phyloP scores from a whole-genome alignment of 2,113 vertebrate species.

The Pelodiscus sinensis region DNA sequence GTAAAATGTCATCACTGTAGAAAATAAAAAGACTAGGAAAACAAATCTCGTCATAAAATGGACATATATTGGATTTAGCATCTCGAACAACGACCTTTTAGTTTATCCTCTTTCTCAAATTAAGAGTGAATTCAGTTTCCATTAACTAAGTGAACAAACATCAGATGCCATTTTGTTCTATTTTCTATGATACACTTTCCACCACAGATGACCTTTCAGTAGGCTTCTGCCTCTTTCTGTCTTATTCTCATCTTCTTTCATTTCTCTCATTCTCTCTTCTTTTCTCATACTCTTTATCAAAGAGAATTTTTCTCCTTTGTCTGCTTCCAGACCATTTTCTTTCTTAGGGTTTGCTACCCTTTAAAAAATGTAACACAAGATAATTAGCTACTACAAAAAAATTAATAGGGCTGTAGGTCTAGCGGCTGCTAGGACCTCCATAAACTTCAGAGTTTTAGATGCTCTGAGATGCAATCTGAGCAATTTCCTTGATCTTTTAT shows the following conservation, averaged over 20 bases:
- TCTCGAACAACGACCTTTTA: background rate
- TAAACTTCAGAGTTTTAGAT: slow-evolving; percentile 76
- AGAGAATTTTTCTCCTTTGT: slow-evolving; percentile 29
- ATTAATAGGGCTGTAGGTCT: slow-evolving; percentile 68
- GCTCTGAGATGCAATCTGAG: slow-evolving; percentile 77
- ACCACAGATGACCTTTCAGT: background rate
- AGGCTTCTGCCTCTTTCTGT: background rate
- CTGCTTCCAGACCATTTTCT: slow-evolving; percentile 57
- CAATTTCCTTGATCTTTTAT: slow-evolving; percentile 84
- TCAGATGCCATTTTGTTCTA: background rate
- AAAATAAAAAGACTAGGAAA: background rate
- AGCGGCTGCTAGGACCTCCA: slow-evolving; percentile 65
- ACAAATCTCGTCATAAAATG: background rate
- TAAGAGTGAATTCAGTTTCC: slow-evolving; percentile 30
- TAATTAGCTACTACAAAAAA: slow-evolving; percentile 70
- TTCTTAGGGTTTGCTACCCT: slow-evolving; percentile 44
- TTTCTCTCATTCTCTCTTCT: background rate
- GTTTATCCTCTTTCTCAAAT: background rate
- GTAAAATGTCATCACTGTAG: background rate
- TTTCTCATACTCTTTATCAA: background rate
- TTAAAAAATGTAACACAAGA: slow-evolving; percentile 58
- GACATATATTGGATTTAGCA: background rate
- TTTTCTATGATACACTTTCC: slow-evolving; percentile 23
- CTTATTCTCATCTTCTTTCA: background rate
- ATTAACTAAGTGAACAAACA: background rate